Conservation (phyloP, 2,888 invertebrate genomes). For the Pheosia gnoma region DNA sequence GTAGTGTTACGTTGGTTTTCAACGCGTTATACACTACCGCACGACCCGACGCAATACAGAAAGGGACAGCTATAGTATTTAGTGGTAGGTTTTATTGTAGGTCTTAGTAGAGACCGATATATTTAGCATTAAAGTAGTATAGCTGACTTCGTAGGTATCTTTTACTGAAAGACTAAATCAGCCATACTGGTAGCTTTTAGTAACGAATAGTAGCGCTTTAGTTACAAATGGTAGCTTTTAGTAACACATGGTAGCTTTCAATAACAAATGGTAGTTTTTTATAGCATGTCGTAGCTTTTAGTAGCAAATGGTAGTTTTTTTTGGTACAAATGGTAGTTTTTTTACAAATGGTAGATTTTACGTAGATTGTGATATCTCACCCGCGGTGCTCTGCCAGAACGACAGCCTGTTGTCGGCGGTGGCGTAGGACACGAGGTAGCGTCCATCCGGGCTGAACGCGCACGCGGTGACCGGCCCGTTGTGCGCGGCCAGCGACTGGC, state of each 20-base stretch:
- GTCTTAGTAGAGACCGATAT: too few relatives aligned
- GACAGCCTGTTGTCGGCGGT: constrained; percentile 96
- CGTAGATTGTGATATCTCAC: constrained; percentile 65
- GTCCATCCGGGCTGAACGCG: constrained; percentile 98
- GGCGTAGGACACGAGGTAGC: constrained; percentile 98
- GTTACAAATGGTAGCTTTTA: background rate
- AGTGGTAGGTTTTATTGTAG: too few relatives aligned
- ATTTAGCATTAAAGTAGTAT: too few relatives aligned
- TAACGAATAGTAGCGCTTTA: background rate
- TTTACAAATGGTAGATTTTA: too few relatives aligned
- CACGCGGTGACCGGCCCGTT: constrained; percentile 94
- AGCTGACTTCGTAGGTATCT: too few relatives aligned
- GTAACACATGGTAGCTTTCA: background rate
- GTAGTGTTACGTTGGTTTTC: too few relatives aligned
- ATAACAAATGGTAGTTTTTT: background rate
- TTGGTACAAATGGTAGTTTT: background rate
- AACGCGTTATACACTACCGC: too few relatives aligned
- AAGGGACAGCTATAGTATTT: too few relatives aligned
- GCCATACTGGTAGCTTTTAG: background rate
- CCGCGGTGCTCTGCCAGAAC: constrained; percentile 98
- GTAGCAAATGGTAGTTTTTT: background rate
- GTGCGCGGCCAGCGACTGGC: constrained; percentile 97
- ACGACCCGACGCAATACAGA: too few relatives aligned
- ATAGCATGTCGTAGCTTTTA: background rate
- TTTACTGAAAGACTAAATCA: too few relatives aligned